Evolutionary conservation across 1,140 invertebrate genomes (phyloP).

Genomic region (Eriocheir sinensis): DNA sequence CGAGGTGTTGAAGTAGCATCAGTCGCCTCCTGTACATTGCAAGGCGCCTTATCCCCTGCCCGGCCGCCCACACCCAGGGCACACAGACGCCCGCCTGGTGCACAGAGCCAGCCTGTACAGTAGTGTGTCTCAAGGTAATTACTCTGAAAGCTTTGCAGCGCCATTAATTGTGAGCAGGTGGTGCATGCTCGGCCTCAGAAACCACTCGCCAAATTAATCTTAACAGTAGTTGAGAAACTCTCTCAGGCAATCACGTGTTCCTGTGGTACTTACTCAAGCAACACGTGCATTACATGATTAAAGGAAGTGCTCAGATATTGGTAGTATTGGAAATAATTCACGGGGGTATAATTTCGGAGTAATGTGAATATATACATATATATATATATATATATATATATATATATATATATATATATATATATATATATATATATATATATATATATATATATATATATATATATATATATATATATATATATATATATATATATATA

Average conservation of each 20-base stretch:
- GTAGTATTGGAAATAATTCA: too few relatives aligned
- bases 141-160: neutral
- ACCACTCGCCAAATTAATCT: neutral
- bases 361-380: constrained; percentile 67
- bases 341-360: constrained; percentile 48
- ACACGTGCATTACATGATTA: too few relatives aligned
- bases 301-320: too few relatives aligned
- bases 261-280: neutral
- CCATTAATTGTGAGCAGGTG: neutral
- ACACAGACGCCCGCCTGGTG: neutral
- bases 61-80: neutral
- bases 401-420: constrained; percentile 46
- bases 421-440: constrained; percentile 69
- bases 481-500: constrained; percentile 67
- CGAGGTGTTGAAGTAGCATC: neutral
- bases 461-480: constrained; percentile 66
- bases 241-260: neutral
- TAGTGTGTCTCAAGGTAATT: neutral
- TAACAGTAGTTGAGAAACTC: neutral
- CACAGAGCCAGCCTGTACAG: neutral
- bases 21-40: neutral
- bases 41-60: neutral
- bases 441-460: constrained; percentile 67
- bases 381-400: constrained; percentile 64
- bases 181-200: neutral